Conservation (phyloP, 2,888 invertebrate species). For the Tetrapedia diversipes region DNA sequence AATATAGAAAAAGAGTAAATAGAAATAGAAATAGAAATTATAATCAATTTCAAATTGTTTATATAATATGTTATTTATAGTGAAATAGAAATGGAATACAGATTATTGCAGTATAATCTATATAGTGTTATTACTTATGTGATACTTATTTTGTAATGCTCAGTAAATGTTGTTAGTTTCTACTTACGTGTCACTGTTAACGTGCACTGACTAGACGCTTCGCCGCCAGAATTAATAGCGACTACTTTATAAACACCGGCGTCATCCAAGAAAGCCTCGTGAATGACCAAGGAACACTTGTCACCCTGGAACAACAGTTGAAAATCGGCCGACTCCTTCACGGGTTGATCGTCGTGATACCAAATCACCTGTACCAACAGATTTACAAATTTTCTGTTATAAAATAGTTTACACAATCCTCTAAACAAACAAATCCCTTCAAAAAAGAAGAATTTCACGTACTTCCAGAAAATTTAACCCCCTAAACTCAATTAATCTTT, state of each 20-base stretch:
- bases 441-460: background rate
- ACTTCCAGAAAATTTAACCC: too few relatives aligned
- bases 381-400: conserved; percentile 18
- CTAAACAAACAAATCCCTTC: background rate
- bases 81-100: too few relatives aligned
- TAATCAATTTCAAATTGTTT: too few relatives aligned
- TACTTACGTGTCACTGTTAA: conserved; percentile 84
- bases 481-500: too few relatives aligned
- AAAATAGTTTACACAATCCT: background rate
- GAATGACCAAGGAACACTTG: conserved; percentile 89
- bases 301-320: conserved; percentile 93
- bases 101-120: too few relatives aligned
- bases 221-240: conserved; percentile 93
- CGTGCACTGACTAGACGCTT: conserved; percentile 89
- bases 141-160: too few relatives aligned
- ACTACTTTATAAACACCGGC: conserved; percentile 91
- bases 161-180: background rate
- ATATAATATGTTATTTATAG: too few relatives aligned
- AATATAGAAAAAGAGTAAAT: too few relatives aligned
- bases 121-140: too few relatives aligned
- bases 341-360: conserved; percentile 91
- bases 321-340: conserved; percentile 92
- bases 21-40: too few relatives aligned
- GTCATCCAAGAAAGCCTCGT: conserved; percentile 90
- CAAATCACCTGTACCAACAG: conserved; percentile 85